These are phyloP conservation scores for Brachionus rotundiformis DNA, from an alignment of 1,140 invertebrate species.

Conservation along the genomic window DNA sequence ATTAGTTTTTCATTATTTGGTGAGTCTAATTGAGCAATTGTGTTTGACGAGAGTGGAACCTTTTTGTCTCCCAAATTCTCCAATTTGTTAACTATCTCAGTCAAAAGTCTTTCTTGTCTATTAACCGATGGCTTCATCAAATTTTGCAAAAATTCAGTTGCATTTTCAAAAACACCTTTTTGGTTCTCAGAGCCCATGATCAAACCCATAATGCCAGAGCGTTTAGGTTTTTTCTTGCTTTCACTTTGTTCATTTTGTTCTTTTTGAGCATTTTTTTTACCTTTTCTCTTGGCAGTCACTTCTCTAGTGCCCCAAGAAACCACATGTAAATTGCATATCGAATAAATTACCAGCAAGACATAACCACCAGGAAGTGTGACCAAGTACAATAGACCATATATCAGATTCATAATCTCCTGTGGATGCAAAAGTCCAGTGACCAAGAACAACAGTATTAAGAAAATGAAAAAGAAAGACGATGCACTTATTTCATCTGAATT, in stretches of 20 bases:
- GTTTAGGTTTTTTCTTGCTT: constrained; percentile 54
- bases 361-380: constrained; percentile 60
- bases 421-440: constrained; percentile 59
- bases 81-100: constrained; percentile 1
- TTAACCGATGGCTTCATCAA: constrained; percentile 22
- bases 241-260: constrained; percentile 62
- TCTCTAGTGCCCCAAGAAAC: constrained; percentile 60
- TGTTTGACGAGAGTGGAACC: background rate
- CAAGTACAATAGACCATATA: constrained; percentile 59
- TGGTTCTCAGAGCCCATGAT: background rate
- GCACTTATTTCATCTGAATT: constrained; percentile 56
- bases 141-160: constrained; percentile 18
- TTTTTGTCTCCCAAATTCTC: constrained; percentile 38
- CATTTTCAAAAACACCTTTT: constrained; percentile 24
- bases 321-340: constrained; percentile 59
- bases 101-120: constrained; percentile 26
- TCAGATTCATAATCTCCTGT: constrained; percentile 57
- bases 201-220: background rate
- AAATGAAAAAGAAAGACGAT: constrained; percentile 58
- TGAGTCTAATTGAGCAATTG: background rate
- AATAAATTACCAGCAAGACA: constrained; percentile 61
- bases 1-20: background rate
- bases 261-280: constrained; percentile 55
- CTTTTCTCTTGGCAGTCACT: constrained; percentile 54
- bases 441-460: constrained; percentile 57